Base-by-base conservation (phyloP, 2,797 vertebrate species). In the Diceros bicornis region DNA sequence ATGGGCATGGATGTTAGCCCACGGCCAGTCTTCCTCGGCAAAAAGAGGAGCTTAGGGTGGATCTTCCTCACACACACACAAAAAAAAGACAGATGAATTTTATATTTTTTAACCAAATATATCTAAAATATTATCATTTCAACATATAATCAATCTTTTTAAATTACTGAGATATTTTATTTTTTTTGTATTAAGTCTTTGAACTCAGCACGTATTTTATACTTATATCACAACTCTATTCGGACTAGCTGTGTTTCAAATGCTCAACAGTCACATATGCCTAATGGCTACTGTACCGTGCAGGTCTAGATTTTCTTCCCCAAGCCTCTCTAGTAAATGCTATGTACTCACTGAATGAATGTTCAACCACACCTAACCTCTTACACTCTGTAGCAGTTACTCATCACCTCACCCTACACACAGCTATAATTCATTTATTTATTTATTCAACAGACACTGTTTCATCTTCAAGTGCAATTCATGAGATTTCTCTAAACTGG, bases 401-500 rank as follows among this genome's bases (percentile, higher is more conserved):
- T 25, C 29, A 71, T 47, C 44, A 47, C 9, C 44, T 37, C 72
- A 59, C 7, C n/a, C 47, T 91, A 59, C 23, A 64, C 32, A 88
- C 2, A 44, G 79, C 20, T 96, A 14, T 78, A 69, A 89, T 37
- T 92, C 25, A 74, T 47, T 71, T 23, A 71, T 82, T 75, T 14
- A 62, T 69, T 82, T 55, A 78, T 66, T 84, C 57, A 89, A 79
- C 23, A 74, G 41, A 96, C 52, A 34, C 4, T 79, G 47, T 85
- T 96, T 86, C 52, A 91, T 75, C 72, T 89, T 92, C 62, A 86
- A 47, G 9, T 69, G 7, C 7, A 91, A 85, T 68, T 75, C 21
- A 29, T 86, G 50, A 95, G 68, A 81, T 82, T 95, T 89, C 81
- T 84, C 64, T 84, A 84, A 81, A 68, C 37, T 52, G 52, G 50